Base-by-base conservation (phyloP, 2,113 vertebrate genomes). In the Zapornia atra region DNA sequence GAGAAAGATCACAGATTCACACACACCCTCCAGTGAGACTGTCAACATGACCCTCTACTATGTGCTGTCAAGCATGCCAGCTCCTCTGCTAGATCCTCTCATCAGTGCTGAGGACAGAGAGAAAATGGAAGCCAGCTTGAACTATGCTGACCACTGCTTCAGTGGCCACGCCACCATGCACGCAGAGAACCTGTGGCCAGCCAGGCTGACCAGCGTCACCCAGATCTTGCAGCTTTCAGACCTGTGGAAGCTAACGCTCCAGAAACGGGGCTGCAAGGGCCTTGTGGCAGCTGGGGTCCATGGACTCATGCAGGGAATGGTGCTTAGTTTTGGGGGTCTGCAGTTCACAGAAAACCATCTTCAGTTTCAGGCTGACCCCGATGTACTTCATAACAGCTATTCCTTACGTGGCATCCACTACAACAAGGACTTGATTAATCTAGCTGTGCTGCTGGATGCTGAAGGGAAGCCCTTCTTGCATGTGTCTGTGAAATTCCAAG, bases 261-360 rank as follows among this genome's bases (percentile, higher is more conserved):
- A 99, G 97, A 99, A 99, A 71, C 97, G 99, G 0, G 99, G 99
- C 17, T 99, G 99, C 97, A 99, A 99, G 88, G 99, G 98, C 34
- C 98, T 99, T 26, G 98, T 99, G 93, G 96, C 97, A 11, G 98
- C 98, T 0, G 99, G 99, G 2, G 99, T 99, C 10, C 99, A 99
- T 0, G 99, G 99, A 3, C 97, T 99, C 88, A 98, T 99, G 98
- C 99, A 99, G 97, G 99, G 98, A 34, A 99, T 99, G 98, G 99
- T 99, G 96, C 99, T 99, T 12, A 99, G 99, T 96, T 99, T 99
- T 1, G 99, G 99, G 0, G 99, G 99, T 25, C 98, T 99, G 29
- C 99, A 99, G 98, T 99, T 99, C 98, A 99, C 99, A 0, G 99
- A 99, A 95, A 99, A 99, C 98, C 99, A 99, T 92, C 99, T 99